phyloP scores from a whole-genome alignment of 2,888 invertebrate species.

The Cryptocheilus praepositus region DNA sequence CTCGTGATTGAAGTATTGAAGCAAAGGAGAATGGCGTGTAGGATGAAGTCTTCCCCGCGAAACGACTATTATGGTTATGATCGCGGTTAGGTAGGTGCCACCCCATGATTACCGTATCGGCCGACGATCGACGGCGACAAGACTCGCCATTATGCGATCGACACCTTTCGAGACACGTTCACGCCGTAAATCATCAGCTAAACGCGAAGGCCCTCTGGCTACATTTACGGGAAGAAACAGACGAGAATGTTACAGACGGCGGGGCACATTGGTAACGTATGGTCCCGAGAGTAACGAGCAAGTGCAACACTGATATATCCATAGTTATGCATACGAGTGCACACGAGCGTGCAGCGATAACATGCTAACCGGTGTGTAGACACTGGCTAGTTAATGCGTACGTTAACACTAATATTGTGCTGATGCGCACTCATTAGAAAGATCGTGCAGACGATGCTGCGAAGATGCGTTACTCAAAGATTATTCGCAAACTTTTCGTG shows the following conservation, averaged over 20 bases:
- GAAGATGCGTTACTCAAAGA: too few relatives aligned
- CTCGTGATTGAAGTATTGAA: too few relatives aligned
- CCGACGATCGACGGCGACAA: conserved; percentile 66
- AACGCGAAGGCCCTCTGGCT: conserved; percentile 62
- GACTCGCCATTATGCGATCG: conserved; percentile 70
- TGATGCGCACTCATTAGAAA: too few relatives aligned
- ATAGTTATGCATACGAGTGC: conserved; percentile 22
- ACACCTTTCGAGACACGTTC: conserved; percentile 70
- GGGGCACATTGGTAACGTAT: too few relatives aligned
- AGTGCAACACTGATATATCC: conserved; percentile 9
- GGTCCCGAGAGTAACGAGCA: too few relatives aligned
- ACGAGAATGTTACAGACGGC: background rate
- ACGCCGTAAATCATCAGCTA: conserved; percentile 65
- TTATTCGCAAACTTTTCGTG: too few relatives aligned
- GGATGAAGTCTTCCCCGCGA: conserved; percentile 67
- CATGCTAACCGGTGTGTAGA: too few relatives aligned
- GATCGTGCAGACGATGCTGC: too few relatives aligned
- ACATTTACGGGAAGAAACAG: conserved; percentile 43
- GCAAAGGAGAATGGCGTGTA: conserved; percentile 35
- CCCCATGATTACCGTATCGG: conserved; percentile 71
- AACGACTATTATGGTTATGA: conserved; percentile 68
- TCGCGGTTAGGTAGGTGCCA: conserved; percentile 68
- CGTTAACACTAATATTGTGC: too few relatives aligned
- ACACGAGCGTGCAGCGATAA: conserved; percentile 40
- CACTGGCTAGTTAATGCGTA: too few relatives aligned